Evolutionary conservation across 2,888 invertebrate genomes (phyloP).

Genomic region (Thecocarcelia acutangulata): DNA sequence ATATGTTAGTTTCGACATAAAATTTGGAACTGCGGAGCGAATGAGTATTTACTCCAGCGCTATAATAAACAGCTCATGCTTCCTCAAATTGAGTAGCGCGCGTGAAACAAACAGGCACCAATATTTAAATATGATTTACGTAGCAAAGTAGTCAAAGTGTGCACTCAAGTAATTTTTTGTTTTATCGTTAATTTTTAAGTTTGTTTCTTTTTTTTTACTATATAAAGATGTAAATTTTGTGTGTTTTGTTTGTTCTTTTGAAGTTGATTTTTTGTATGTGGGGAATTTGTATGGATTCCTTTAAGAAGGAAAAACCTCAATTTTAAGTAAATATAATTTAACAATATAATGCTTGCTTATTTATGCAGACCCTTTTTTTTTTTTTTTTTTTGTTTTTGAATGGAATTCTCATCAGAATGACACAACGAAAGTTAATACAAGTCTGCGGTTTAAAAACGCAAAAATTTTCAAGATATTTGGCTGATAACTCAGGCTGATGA

Average conservation of each 20-base stretch:
- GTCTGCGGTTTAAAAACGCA: constrained; percentile 48
- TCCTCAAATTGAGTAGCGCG: background rate
- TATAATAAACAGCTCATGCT: background rate
- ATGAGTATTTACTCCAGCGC: background rate
- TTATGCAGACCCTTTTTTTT: constrained; percentile 4
- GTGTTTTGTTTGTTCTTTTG: constrained; percentile 15
- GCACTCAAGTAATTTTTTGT: constrained; percentile 65
- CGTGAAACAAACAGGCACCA: constrained; percentile 21
- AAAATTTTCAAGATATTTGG: background rate
- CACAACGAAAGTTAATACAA: constrained; percentile 16
- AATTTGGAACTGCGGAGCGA: too few relatives aligned
- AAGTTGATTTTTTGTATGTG: constrained; percentile 20
- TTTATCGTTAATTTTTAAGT: constrained; percentile 39
- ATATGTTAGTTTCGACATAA: too few relatives aligned
- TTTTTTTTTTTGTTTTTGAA: too few relatives aligned
- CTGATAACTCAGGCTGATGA: too few relatives aligned
- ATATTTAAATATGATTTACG: constrained; percentile 65
- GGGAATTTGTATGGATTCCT: constrained; percentile 62
- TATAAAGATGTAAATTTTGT: constrained; percentile 46
- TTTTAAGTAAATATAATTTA: constrained; percentile 65
- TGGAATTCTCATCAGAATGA: constrained; percentile 47
- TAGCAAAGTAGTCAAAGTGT: constrained; percentile 63
- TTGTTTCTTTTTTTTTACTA: constrained; percentile 29
- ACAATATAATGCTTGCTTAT: constrained; percentile 21
- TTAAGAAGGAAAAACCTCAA: constrained; percentile 64